These are phyloP conservation scores for Hippocampus abdominalis DNA, from an alignment of 2,113 vertebrate species.

Conservation along the genomic window DNA sequence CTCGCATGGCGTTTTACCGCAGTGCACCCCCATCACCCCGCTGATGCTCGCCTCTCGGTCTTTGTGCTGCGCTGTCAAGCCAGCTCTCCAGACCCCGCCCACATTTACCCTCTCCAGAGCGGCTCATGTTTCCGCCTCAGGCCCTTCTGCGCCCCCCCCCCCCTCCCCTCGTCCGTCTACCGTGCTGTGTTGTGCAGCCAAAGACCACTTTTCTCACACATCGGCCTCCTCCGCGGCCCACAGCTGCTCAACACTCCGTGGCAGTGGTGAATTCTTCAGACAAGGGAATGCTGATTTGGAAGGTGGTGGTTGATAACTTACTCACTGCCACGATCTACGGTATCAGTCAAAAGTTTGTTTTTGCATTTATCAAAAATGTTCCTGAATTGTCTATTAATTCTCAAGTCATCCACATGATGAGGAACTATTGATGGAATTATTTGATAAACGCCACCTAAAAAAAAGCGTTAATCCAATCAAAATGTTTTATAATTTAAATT, in stretches of 20 bases:
- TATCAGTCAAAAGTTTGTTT: no score
- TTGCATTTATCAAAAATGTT: no score
- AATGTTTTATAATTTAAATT: no score
- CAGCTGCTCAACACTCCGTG: constrained; percentile 33
- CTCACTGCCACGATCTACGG: no score
- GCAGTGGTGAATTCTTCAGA: constrained; percentile 21
- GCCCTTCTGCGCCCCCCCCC: constrained; percentile 21
- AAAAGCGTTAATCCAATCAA: no score
- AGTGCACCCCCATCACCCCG: constrained; percentile 35
- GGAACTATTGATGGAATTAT: no score
- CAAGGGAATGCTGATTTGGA: background rate
- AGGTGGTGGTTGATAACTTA: background rate
- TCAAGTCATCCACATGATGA: no score
- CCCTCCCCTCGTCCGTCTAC: constrained; percentile 26
- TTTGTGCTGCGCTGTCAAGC: constrained; percentile 55
- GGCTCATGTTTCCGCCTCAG: constrained; percentile 44
- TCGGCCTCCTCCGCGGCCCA: constrained; percentile 3
- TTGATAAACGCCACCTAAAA: no score
- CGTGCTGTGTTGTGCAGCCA: constrained; percentile 56
- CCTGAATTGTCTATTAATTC: no score
- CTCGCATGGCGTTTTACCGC: constrained; percentile 11
- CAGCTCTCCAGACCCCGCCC: constrained; percentile 56
- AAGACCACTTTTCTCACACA: constrained; percentile 10
- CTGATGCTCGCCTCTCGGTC: constrained; percentile 23
- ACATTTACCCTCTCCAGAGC: constrained; percentile 48